Evolutionary conservation across 2,113 vertebrate genomes (phyloP).

Genomic region (Nesogale talazaci): DNA sequence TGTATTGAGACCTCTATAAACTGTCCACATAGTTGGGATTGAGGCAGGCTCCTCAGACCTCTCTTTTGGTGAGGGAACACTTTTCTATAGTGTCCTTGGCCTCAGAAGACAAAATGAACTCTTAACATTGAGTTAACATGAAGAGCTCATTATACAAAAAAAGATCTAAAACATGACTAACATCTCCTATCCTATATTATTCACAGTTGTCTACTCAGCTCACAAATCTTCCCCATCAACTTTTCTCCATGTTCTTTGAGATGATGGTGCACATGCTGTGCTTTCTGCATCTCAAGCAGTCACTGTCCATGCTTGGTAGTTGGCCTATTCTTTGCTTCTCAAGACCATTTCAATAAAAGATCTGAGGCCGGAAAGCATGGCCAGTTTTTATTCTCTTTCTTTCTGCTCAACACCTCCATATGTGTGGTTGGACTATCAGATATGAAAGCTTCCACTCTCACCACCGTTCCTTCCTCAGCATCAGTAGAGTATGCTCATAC

Average conservation of each 20-base stretch:
- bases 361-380: fast-evolving
- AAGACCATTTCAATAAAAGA: neutral
- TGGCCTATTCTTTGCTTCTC: neutral
- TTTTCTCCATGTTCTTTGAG: neutral
- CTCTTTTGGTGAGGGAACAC: too few species aligned
- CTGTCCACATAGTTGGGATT: too few species aligned
- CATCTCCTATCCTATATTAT: neutral
- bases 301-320: neutral
- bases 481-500: neutral
- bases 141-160: neutral
- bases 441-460: neutral
- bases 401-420: neutral
- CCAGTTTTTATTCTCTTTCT: neutral
- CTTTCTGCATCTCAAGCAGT: neutral
- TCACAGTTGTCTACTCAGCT: neutral
- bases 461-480: neutral
- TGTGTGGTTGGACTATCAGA: neutral
- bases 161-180: too few species aligned
- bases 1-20: too few species aligned
- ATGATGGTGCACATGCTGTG: neutral
- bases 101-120: conserved; percentile 3
- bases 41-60: too few species aligned
- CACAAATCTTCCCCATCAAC: neutral
- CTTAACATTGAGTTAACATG: neutral
- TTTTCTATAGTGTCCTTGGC: too few species aligned